These are phyloP conservation scores for Urocitellus parryii DNA, from an alignment of 2,113 vertebrate species.

Conservation along the genomic window DNA sequence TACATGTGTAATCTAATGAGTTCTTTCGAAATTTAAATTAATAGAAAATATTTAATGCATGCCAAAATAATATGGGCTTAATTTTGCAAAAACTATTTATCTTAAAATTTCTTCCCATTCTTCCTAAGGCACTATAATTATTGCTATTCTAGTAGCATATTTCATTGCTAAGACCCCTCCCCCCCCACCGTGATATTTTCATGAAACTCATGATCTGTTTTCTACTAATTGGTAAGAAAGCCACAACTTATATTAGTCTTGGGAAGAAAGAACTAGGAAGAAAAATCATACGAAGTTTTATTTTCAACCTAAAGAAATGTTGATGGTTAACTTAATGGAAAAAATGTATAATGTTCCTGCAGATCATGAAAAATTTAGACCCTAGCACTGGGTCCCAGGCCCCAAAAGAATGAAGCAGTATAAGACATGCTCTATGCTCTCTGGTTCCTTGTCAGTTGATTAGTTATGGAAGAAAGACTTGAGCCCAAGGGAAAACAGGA, in stretches of 20 bases:
- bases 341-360: background rate
- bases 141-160: constrained; percentile 19
- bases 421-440: background rate
- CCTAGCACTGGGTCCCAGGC: too few species aligned
- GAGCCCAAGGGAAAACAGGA: background rate
- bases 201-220: background rate
- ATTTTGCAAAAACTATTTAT: constrained; percentile 57
- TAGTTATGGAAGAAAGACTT: background rate
- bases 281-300: background rate
- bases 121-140: constrained; percentile 24
- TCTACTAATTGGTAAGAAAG: constrained; percentile 42
- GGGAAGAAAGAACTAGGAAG: background rate
- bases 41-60: constrained; percentile 29
- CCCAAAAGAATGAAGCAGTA: background rate
- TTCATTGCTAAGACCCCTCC: constrained; percentile 19
- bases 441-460: background rate
- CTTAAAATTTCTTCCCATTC: constrained; percentile 43
- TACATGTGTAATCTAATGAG: background rate
- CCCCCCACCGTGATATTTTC: background rate
- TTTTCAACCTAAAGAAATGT: constrained; percentile 3
- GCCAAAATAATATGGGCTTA: constrained; percentile 54
- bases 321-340: background rate
- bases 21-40: constrained; percentile 43
- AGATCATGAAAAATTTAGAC: background rate
- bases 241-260: background rate